These are phyloP conservation scores for Helicoverpa assulta DNA, from an alignment of 2,888 invertebrate species.

Conservation along the genomic window DNA sequence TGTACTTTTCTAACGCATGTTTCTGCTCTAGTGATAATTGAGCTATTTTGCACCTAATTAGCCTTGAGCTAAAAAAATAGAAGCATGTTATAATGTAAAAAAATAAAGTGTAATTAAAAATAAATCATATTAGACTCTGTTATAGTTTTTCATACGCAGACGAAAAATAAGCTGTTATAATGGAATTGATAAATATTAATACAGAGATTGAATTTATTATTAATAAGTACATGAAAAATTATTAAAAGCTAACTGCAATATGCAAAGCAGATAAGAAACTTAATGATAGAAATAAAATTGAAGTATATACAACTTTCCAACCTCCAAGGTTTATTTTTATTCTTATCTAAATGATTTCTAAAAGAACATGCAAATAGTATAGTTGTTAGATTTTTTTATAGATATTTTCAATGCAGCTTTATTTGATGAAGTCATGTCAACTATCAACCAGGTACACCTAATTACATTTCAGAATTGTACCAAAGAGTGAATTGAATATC, in stretches of 20 bases:
- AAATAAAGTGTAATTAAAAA: too few species aligned
- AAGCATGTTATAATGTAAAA: neutral
- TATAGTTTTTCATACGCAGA: too few species aligned
- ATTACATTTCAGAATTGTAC: too few species aligned
- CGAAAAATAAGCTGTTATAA: too few species aligned
- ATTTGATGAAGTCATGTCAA: too few species aligned
- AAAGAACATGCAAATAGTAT: neutral
- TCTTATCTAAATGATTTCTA: neutral
- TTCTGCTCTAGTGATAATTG: slow-evolving; percentile 13
- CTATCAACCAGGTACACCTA: too few species aligned
- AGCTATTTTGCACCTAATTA: neutral
- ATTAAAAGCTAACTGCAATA: neutral
- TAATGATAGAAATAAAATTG: neutral
- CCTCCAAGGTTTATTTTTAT: neutral
- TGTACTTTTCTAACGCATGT: neutral
- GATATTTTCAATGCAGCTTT: too few species aligned
- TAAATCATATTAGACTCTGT: too few species aligned
- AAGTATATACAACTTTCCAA: slow-evolving; percentile 1
- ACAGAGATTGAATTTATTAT: neutral
- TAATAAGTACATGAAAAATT: neutral
- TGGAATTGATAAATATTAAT: too few species aligned
- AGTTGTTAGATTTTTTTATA: too few species aligned
- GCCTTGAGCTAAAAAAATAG: neutral
- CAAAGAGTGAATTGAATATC: too few species aligned
- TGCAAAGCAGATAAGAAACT: neutral